These are phyloP conservation scores for Prosapia bicincta DNA, from an alignment of 2,888 invertebrate genomes.

Conservation along the genomic window DNA sequence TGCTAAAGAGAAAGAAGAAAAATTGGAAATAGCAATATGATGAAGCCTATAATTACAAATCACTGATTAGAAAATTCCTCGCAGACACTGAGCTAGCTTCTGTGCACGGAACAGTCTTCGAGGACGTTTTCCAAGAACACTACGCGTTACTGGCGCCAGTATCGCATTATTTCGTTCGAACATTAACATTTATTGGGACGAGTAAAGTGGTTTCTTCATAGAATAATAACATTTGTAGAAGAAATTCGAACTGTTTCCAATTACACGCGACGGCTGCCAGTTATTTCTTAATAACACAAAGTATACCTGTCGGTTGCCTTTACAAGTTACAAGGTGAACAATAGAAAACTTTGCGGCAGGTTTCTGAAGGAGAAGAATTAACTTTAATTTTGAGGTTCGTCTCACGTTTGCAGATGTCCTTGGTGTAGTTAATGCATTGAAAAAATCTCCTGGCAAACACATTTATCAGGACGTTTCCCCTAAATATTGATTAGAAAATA, in stretches of 20 bases:
- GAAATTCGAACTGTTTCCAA: background rate
- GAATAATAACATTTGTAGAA: background rate
- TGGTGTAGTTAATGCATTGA: too few species aligned
- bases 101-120: too few species aligned
- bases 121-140: background rate
- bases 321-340: too few species aligned
- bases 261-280: background rate
- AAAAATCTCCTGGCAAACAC: too few species aligned
- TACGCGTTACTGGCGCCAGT: background rate
- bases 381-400: too few species aligned
- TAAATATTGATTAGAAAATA: too few species aligned
- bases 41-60: background rate
- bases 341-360: too few species aligned
- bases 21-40: background rate
- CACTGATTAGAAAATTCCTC: background rate
- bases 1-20: background rate
- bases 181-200: background rate
- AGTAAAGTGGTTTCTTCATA: background rate
- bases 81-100: too few species aligned
- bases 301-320: background rate
- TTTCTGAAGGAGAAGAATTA: too few species aligned
- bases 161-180: background rate
- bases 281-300: background rate
- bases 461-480: too few species aligned
- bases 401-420: too few species aligned